phyloP scores from a whole-genome alignment of 2,888 invertebrate genomes.

The Machimus atricapillus region DNA sequence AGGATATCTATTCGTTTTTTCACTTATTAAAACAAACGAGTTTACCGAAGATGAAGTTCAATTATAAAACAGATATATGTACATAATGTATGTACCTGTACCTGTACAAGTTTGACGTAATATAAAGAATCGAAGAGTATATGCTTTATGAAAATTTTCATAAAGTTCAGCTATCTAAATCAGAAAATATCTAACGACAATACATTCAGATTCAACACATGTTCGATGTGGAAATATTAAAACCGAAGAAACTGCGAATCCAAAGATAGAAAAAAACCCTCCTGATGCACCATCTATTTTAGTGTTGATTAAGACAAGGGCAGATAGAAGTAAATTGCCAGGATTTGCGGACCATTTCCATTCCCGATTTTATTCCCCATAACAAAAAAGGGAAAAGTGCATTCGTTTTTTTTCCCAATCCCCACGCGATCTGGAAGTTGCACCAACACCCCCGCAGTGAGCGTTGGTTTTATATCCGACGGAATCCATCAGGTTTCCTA shows the following conservation, averaged over 20 bases:
- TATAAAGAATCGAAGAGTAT: too few relatives aligned
- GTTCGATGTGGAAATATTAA: too few relatives aligned
- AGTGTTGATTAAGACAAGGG: neutral
- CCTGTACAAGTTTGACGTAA: too few relatives aligned
- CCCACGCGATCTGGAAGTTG: neutral
- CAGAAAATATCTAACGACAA: too few relatives aligned
- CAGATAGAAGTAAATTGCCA: neutral
- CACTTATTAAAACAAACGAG: too few relatives aligned
- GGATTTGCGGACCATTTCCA: neutral
- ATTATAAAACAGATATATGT: too few relatives aligned
- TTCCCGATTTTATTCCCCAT: neutral
- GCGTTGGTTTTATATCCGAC: neutral
- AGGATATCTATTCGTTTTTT: too few relatives aligned
- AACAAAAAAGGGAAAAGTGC: neutral
- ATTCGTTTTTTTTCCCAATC: neutral
- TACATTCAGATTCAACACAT: too few relatives aligned
- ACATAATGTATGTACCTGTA: too few relatives aligned
- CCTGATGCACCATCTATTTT: neutral
- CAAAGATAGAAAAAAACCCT: neutral
- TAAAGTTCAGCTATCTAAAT: too few relatives aligned
- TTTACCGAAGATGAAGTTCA: too few relatives aligned
- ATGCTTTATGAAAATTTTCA: too few relatives aligned
- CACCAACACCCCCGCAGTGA: neutral
- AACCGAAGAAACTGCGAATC: neutral
- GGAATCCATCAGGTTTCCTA: neutral